phyloP scores from a whole-genome alignment of 2,888 invertebrate species.

The Hemicrepidius hirtus region DNA sequence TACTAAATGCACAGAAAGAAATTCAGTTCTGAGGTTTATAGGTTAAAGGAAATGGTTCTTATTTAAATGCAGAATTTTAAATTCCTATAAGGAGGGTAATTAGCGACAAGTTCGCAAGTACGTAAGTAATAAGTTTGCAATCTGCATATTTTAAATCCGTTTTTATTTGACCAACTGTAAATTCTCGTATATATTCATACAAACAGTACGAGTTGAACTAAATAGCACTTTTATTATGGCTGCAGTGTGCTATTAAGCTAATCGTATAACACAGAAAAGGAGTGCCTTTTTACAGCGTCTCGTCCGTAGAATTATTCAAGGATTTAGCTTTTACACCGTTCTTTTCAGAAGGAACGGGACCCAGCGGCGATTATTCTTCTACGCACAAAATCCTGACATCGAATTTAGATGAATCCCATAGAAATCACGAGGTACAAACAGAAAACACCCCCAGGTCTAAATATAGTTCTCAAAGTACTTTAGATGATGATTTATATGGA shows the following conservation, averaged over 20 bases:
- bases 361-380: conserved; percentile 18
- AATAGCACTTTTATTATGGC: conserved; percentile 13
- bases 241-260: conserved; percentile 15
- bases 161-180: neutral
- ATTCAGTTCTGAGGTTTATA: neutral
- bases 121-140: too few species aligned
- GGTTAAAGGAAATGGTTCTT: neutral
- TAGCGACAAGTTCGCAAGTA: too few species aligned
- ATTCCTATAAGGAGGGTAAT: too few species aligned
- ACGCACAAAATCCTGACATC: conserved; percentile 28
- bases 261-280: conserved; percentile 31
- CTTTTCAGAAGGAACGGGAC: conserved; percentile 23
- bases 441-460: neutral
- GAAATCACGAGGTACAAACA: conserved; percentile 1
- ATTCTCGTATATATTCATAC: conserved; percentile 4
- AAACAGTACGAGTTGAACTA: conserved; percentile 1
- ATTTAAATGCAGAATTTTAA: too few species aligned
- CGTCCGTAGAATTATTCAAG: conserved; percentile 17
- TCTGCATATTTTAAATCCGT: too few species aligned
- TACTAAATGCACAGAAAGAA: neutral
- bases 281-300: conserved; percentile 34
- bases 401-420: conserved; percentile 11
- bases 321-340: conserved; percentile 18
- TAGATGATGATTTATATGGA: conserved; percentile 43
- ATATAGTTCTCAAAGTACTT: conserved; percentile 11